Percentiles rank a stretch among this genome's conserved stretches.
These are phyloP conservation scores for Stercorarius parasiticus DNA, from an alignment of 2,113 vertebrate genomes.

Conservation along the genomic window DNA sequence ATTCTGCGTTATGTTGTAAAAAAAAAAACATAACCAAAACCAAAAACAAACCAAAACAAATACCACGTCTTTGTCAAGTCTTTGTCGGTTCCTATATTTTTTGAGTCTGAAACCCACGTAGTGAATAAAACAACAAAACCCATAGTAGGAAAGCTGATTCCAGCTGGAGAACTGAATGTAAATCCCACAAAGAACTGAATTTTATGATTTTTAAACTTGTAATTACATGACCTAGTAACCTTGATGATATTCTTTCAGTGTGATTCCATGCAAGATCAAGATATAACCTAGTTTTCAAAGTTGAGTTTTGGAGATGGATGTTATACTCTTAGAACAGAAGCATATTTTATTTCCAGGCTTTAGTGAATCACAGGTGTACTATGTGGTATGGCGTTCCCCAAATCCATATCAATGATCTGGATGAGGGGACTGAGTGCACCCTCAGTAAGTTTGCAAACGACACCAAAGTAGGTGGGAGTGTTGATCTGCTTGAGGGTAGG, in stretches of 20 bases:
- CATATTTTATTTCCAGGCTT: not conserved
- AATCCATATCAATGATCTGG: not conserved
- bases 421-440: no score
- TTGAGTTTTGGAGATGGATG: not conserved
- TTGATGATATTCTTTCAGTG: not conserved
- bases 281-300: not conserved
- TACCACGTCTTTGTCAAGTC: not conserved
- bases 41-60: not conserved
- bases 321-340: not conserved
- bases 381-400: not conserved
- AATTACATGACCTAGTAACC: not conserved
- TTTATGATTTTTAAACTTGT: not conserved
- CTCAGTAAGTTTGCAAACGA: no score
- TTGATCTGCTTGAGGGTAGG: no score
- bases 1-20: not conserved
- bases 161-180: not conserved
- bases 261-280: not conserved
- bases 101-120: not conserved
- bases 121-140: not conserved
- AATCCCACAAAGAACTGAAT: not conserved
- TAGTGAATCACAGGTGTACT: not conserved
- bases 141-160: not conserved
- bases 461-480: no score
- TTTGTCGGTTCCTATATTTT: not conserved
- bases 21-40: not conserved